Conservation (phyloP, 2,888 invertebrate genomes). For the Cordilura impudica region DNA sequence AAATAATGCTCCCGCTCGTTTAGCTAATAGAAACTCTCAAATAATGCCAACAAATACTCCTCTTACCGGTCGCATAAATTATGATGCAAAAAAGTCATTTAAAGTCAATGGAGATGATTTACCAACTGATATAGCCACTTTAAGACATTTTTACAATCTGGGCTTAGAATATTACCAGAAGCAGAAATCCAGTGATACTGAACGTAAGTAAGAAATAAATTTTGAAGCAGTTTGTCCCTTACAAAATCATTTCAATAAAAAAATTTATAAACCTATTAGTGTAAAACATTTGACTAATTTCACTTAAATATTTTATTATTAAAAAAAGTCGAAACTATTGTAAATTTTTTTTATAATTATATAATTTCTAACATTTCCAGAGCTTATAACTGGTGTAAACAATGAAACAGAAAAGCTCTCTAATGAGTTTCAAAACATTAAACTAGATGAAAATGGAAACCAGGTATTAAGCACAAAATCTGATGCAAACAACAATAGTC, state of each 20-base stretch:
- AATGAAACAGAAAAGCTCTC: conserved; percentile 57
- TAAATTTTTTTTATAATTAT: not conserved
- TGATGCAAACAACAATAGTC: conserved; percentile 64
- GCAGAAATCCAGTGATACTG: conserved; percentile 30
- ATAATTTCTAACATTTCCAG: not conserved
- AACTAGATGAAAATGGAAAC: conserved; percentile 66
- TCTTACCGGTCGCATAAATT: conserved; percentile 66
- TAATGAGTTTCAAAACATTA: conserved; percentile 54
- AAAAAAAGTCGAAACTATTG: not conserved
- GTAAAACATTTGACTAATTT: not conserved
- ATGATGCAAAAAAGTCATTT: conserved; percentile 70
- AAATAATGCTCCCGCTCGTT: conserved; percentile 43
- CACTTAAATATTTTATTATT: not conserved
- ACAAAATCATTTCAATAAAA: too few species aligned
- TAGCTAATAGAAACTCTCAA: conserved; percentile 29
- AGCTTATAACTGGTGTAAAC: conserved; percentile 51
- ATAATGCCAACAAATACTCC: conserved; percentile 56
- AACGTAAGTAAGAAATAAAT: conserved; percentile 52
- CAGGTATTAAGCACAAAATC: conserved; percentile 58
- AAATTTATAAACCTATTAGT: too few species aligned
- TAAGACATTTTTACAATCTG: conserved; percentile 84
- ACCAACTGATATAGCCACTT: conserved; percentile 80
- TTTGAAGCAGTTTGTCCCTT: too few species aligned
- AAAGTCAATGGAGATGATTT: conserved; percentile 71
- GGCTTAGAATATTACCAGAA: conserved; percentile 79